Evolutionary conservation across 2,797 vertebrate genomes (phyloP).

Genomic region (Catostomus latipinnis): DNA sequence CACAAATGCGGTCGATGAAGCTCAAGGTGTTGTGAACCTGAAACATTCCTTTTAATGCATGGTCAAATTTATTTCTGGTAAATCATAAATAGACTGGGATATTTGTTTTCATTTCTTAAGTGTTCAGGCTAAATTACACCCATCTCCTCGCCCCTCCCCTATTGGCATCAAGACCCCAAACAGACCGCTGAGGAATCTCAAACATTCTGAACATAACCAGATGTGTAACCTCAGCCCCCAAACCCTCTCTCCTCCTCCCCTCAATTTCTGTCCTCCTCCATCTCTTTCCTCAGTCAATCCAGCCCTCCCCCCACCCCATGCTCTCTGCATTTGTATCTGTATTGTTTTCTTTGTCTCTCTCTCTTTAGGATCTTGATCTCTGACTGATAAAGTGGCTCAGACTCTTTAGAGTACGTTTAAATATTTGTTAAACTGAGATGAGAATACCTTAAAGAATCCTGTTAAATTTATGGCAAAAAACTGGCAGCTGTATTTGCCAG

Average conservation of each 20-base stretch:
- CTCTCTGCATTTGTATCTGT: background rate
- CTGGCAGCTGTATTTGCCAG: too few species aligned
- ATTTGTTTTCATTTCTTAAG: background rate
- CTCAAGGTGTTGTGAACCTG: too few species aligned
- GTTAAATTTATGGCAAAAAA: too few species aligned
- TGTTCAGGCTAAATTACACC: conserved; percentile 16
- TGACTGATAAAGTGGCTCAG: background rate
- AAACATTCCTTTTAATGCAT: too few species aligned
- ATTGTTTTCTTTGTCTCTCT: background rate
- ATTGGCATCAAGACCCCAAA: conserved; percentile 42
- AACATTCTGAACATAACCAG: conserved; percentile 59
- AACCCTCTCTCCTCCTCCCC: conserved; percentile 47
- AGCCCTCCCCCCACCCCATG: background rate
- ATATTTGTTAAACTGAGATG: background rate
- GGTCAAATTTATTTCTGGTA: background rate
- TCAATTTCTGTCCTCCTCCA: background rate
- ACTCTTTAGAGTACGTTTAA: background rate
- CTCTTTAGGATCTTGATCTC: background rate
- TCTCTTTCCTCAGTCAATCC: background rate
- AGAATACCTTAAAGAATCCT: background rate
- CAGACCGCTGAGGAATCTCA: conserved; percentile 53
- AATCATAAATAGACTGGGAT: background rate
- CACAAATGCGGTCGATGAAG: too few species aligned
- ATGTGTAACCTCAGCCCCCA: conserved; percentile 59
- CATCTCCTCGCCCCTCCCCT: conserved; percentile 2